These are phyloP conservation scores for Mionectes macconnelli DNA, from an alignment of 2,113 vertebrate species.

Conservation along the genomic window DNA sequence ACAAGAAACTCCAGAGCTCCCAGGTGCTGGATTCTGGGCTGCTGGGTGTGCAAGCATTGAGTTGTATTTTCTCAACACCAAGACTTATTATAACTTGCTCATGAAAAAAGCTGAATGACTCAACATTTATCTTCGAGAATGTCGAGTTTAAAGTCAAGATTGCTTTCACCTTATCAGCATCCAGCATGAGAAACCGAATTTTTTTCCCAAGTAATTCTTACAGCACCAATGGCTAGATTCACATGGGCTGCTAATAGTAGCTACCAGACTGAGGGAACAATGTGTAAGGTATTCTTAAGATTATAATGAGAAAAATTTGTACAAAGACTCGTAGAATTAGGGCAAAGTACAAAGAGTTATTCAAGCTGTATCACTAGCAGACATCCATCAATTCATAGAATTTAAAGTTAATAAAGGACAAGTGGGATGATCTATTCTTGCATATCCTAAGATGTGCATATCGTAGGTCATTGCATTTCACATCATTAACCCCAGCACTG, in stretches of 20 bases:
- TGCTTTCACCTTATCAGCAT: background rate
- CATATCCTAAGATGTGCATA: background rate
- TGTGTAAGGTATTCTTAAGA: conserved; percentile 36
- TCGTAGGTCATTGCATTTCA: background rate
- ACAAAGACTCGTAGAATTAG: conserved; percentile 48
- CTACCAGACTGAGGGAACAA: background rate
- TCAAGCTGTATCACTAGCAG: conserved; percentile 19
- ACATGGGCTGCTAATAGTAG: background rate
- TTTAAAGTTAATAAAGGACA: background rate
- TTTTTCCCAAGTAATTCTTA: background rate
- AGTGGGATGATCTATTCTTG: conserved; percentile 38
- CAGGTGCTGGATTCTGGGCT: background rate
- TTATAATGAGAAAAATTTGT: conserved; percentile 46
- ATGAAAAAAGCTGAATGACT: background rate
- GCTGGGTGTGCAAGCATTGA: background rate
- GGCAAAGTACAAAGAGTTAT: conserved; percentile 41
- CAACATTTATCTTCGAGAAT: background rate
- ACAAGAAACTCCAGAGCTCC: background rate
- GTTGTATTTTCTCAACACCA: background rate
- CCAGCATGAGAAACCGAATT: background rate
- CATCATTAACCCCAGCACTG: conserved; percentile 17
- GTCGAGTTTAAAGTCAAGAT: background rate
- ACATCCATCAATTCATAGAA: conserved; percentile 9
- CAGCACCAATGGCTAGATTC: background rate
- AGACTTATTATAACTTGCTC: background rate